Percentiles rank a stretch among this genome's conserved stretches.
These are phyloP conservation scores for Catharus bicknelli DNA, from an alignment of 2,113 vertebrate species.

Conservation along the genomic window DNA sequence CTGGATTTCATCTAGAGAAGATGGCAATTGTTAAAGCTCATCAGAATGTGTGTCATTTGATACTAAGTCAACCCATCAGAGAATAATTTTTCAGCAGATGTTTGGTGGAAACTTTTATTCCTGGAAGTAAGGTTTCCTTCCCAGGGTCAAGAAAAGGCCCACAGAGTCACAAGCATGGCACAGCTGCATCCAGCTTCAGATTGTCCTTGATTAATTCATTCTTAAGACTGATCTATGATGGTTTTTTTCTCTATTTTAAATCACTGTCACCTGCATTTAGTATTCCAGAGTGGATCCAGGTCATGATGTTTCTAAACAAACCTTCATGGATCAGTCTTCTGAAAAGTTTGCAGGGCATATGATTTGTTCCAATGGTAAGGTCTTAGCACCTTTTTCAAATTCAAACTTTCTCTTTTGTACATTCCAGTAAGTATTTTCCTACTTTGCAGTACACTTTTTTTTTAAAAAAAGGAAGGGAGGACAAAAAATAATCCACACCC, in stretches of 20 bases:
- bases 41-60: neutral
- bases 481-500: neutral
- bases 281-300: neutral
- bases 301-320: neutral
- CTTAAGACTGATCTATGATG: neutral
- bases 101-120: conserved; percentile 43
- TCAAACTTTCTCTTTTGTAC: neutral
- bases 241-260: neutral
- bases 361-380: neutral
- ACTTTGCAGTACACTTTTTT: too few species aligned
- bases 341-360: neutral
- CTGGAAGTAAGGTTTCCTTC: neutral
- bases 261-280: neutral
- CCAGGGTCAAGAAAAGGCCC: neutral
- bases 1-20: neutral
- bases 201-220: neutral
- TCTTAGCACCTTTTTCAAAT: neutral
- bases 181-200: neutral
- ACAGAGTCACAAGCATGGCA: neutral
- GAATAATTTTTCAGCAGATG: conserved; percentile 4
- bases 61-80: neutral
- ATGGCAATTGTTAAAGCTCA: neutral
- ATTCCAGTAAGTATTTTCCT: neutral
- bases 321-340: neutral
- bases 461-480: too few species aligned